A percentile compares a stretch with the other conserved stretches of the same genome.
phyloP scores from a whole-genome alignment of 2,113 vertebrate species.

The Chamaetylas fuelleborni region DNA sequence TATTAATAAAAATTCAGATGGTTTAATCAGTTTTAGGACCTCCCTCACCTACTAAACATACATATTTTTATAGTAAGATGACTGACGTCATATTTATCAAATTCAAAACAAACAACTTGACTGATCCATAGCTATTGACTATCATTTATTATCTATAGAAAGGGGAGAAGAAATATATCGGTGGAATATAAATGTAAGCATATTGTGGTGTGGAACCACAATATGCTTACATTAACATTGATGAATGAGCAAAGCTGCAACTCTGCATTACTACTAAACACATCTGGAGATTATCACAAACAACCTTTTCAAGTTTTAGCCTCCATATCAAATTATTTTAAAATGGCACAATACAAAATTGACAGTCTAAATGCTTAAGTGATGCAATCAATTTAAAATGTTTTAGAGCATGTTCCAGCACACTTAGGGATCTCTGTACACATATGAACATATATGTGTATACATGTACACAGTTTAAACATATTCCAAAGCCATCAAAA shows the following conservation, averaged over 20 bases:
- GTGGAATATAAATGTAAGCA: neutral
- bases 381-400: constrained; percentile 1
- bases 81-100: neutral
- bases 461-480: neutral
- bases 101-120: neutral
- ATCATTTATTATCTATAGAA: neutral
- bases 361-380: neutral
- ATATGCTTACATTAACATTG: neutral
- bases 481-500: neutral
- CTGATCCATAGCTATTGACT: neutral
- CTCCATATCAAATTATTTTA: neutral
- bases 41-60: neutral
- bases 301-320: neutral
- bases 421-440: neutral
- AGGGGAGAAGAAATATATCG: neutral
- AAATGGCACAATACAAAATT: neutral
- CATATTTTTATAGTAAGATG: neutral
- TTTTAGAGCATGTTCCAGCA: neutral
- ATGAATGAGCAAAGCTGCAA: neutral
- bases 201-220: neutral
- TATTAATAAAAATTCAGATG: neutral
- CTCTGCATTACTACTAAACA: neutral
- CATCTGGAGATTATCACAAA: neutral
- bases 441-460: too few species aligned
- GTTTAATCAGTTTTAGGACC: neutral